These are phyloP conservation scores for Alviniconcha marisindica DNA, from an alignment of 1,140 invertebrate genomes.

Conservation along the genomic window DNA sequence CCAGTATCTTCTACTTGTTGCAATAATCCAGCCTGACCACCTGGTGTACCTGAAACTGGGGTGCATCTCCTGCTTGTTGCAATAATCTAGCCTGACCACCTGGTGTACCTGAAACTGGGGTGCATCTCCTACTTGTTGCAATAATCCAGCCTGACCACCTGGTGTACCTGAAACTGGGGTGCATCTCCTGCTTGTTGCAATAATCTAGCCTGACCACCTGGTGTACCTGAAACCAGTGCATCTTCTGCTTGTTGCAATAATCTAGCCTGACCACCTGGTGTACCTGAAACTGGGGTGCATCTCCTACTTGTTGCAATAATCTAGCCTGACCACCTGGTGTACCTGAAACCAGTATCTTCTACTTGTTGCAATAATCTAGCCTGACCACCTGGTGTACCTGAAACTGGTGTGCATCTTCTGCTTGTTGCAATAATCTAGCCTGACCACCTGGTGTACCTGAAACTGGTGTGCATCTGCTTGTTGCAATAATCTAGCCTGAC, in stretches of 20 bases:
- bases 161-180: slow-evolving; percentile 73
- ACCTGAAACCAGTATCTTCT: slow-evolving; percentile 78
- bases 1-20: slow-evolving; percentile 82
- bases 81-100: slow-evolving; percentile 88
- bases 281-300: too few species aligned
- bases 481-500: slow-evolving; percentile 78
- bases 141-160: slow-evolving; percentile 77
- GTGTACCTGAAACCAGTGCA: too few species aligned
- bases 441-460: slow-evolving; percentile 67
- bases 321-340: too few species aligned
- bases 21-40: slow-evolving; percentile 78
- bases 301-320: too few species aligned
- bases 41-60: slow-evolving; percentile 73
- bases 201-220: slow-evolving; percentile 85
- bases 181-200: slow-evolving; percentile 90
- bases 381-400: slow-evolving; percentile 69
- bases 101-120: slow-evolving; percentile 78
- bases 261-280: too few species aligned
- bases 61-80: slow-evolving; percentile 87
- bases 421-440: slow-evolving; percentile 81
- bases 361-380: slow-evolving; percentile 81
- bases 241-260: too few species aligned
- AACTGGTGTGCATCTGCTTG: slow-evolving; percentile 80
- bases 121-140: slow-evolving; percentile 81
- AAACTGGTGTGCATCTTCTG: slow-evolving; percentile 78